Evolutionary conservation across 2,113 vertebrate genomes (phyloP).

Genomic region (Cercocebus atys): DNA sequence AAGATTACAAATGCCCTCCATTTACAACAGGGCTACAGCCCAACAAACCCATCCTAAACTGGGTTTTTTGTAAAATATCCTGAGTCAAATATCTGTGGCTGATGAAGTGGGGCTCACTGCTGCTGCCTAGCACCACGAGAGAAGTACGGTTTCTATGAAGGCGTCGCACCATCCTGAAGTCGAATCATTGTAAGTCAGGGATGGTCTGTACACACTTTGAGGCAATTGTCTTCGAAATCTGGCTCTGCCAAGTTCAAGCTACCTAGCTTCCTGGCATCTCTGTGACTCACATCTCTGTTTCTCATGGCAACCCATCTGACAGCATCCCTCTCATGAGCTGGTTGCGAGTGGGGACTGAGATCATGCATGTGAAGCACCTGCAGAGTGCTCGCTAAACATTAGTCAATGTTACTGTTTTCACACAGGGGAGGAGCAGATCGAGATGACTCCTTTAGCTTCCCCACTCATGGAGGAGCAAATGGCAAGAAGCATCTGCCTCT

Average conservation of each 20-base stretch:
- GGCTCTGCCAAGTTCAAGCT: background rate
- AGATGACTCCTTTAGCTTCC: background rate
- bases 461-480: accelerated
- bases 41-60: background rate
- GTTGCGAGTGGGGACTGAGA: accelerated
- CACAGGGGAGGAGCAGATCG: background rate
- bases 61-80: background rate
- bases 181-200: background rate
- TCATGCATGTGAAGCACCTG: accelerated
- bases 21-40: background rate
- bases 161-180: background rate
- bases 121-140: background rate
- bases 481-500: background rate
- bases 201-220: background rate
- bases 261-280: background rate
- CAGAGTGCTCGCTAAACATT: background rate
- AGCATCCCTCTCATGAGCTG: accelerated
- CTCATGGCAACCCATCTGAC: too few relatives aligned
- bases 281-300: background rate
- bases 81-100: background rate
- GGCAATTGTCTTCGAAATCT: background rate
- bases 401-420: background rate
- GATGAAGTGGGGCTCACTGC: background rate
- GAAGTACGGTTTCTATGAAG: background rate
- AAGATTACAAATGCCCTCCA: background rate